Evolutionary conservation across 2,113 vertebrate genomes (phyloP).

Genomic region (mouse (Mus musculus)): DNA sequence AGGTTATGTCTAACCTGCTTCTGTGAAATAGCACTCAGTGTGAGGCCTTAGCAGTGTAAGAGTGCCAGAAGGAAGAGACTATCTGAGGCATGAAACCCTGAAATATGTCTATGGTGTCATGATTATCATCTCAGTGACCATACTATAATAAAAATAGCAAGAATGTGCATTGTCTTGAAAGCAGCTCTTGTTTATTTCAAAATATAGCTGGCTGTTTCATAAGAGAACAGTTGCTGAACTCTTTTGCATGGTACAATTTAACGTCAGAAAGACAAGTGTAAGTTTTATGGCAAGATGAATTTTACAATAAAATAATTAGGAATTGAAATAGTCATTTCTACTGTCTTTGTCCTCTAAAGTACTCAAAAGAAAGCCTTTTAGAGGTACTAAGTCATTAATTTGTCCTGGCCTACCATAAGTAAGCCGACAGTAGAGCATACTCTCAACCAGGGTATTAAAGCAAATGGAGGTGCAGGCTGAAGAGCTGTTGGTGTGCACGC

Average conservation of each 20-base stretch:
- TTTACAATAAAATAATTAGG: background rate
- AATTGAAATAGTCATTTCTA: background rate
- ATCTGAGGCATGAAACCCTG: background rate
- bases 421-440: background rate
- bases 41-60: background rate
- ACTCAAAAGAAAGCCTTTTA: background rate
- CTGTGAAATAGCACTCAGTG: background rate
- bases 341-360: background rate
- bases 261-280: constrained; percentile 49
- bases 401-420: background rate
- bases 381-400: background rate
- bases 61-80: background rate
- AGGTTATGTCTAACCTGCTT: constrained; percentile 7
- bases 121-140: background rate
- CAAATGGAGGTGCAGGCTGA: background rate
- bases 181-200: constrained; percentile 36
- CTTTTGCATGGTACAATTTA: background rate
- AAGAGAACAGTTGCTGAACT: background rate
- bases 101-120: background rate
- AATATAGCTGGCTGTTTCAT: constrained; percentile 12
- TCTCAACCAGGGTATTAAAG: background rate
- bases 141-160: background rate
- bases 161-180: background rate
- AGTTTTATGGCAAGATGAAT: background rate
- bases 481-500: background rate